Evolutionary conservation across 2,113 vertebrate species (phyloP).

Genomic region (Patagioenas fasciata): DNA sequence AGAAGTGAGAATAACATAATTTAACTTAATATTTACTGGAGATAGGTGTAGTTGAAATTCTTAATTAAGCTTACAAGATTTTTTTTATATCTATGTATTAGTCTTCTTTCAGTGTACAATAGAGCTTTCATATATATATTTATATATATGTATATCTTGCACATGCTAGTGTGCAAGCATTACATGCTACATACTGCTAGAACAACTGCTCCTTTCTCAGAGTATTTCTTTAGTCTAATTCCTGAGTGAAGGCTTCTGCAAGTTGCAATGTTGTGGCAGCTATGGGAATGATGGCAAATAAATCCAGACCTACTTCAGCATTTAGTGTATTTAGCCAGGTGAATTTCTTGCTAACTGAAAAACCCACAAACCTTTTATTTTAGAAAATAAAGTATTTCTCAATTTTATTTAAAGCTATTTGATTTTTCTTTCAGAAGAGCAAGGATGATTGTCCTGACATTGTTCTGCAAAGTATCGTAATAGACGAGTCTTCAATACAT

Average conservation of each 20-base stretch:
- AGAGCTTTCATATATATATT: background rate
- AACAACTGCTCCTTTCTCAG: background rate
- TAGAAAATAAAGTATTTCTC: background rate
- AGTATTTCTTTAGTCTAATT: background rate
- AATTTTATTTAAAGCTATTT: background rate
- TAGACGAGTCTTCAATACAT: rapidly evolving
- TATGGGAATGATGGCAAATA: background rate
- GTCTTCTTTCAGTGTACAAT: background rate
- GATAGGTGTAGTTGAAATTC: background rate
- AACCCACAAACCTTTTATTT: background rate
- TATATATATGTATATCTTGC: background rate
- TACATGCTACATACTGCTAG: background rate
- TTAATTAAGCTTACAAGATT: background rate
- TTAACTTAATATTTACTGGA: background rate
- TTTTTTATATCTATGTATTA: background rate
- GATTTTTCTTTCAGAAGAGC: background rate
- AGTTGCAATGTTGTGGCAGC: background rate
- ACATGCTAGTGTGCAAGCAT: rapidly evolving
- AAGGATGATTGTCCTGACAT: background rate
- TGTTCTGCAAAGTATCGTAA: background rate
- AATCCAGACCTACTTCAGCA: background rate
- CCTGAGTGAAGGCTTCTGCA: background rate
- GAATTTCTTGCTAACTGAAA: background rate
- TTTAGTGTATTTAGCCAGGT: background rate
- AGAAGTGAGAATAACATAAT: background rate